phyloP scores from a whole-genome alignment of 2,113 vertebrate species.

The Tragelaphus scriptus region DNA sequence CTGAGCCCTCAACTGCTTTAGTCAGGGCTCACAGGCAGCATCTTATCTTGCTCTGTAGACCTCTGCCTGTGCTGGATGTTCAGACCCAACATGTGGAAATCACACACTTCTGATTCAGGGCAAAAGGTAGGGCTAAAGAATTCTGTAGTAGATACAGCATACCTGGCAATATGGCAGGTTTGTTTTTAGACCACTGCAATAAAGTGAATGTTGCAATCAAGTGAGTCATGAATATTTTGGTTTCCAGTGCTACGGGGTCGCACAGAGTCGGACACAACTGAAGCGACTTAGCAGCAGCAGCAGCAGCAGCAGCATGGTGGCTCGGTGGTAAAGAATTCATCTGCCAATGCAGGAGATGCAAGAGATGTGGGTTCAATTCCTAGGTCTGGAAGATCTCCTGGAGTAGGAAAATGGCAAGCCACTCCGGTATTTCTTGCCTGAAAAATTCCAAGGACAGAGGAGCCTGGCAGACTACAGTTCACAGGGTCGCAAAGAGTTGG shows the following conservation, averaged over 20 bases:
- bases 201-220: neutral
- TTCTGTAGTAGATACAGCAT: neutral
- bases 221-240: neutral
- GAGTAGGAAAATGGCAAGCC: neutral
- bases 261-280: too few relatives aligned
- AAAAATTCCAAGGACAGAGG: neutral
- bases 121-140: neutral
- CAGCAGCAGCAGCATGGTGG: neutral
- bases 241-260: neutral
- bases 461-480: neutral
- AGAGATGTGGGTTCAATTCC: neutral
- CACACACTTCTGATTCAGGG: neutral
- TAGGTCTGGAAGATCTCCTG: neutral
- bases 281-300: too few relatives aligned
- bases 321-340: neutral
- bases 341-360: neutral
- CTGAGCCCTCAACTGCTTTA: neutral
- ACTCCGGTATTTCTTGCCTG: neutral
- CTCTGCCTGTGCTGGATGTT: neutral
- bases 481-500: neutral
- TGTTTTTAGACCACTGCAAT: neutral
- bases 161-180: neutral
- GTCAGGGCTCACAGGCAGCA: neutral
- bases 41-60: neutral
- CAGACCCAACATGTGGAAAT: neutral